Evolutionary conservation across 2,888 invertebrate species (phyloP), one percentile per base, ranked within the genome.

Genomic region (Pheosia gnoma): DNA sequence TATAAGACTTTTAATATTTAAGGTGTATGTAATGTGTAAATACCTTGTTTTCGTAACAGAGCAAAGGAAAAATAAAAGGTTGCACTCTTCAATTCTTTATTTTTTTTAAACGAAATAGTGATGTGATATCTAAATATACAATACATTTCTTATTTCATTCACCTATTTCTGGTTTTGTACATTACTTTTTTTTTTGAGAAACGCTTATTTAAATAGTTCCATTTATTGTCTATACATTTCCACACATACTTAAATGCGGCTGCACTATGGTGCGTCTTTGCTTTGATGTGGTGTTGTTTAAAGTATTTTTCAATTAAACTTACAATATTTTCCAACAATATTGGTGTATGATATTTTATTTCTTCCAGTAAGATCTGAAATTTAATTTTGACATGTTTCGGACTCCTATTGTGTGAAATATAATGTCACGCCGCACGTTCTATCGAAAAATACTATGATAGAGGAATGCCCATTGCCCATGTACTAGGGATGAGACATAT

Each of bases 1-100:
- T 13, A 47, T 65, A 60, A 59, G 55, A 59, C 55, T 63, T 62
- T 59, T 52, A 41, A 55, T 41, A 55, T 57, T 13, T 62, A 41
- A 43, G 41, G 57, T 65, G 53, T 63, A 60, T 63, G 60, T n/a
- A 55, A 55, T 39, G n/a, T 55, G 55, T 55, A 38, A 38, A 54
- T 54, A 54, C 38, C 11, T 54, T 54, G 11, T 13, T 39, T 55
- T 55, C 39, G 5, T 38, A 11, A 8, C 1, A 37, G 10, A 11
- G 3, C 4, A 36, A 37, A 53, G 51, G 8, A 53, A 3, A 13
- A 55, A 55, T 55, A 55, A 55, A 55, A 55, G 39, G 3, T 54
- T 55, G 39, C 55, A 39, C 55, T 39, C 55, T 3, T 52, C 13
- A 54, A 55, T 39, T n/a, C 13, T 55, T 55, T 55, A 55, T 39